These are phyloP conservation scores for Drosophila tani DNA, from an alignment of 1,140 invertebrate genomes.

Conservation along the genomic window DNA sequence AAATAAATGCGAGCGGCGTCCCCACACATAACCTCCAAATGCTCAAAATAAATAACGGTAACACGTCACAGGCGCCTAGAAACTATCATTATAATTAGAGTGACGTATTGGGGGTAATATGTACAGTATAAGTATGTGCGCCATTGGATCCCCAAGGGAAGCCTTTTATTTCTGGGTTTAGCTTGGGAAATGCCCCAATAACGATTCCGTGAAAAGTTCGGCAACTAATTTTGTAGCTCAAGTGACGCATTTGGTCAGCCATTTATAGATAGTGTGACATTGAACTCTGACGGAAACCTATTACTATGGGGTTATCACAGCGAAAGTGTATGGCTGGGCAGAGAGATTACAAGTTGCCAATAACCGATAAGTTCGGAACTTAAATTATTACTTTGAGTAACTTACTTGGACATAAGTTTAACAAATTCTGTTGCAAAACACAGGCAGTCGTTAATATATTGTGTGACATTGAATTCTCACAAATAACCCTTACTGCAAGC, in stretches of 20 bases:
- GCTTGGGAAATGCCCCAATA: background rate
- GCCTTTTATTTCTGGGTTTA: background rate
- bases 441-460: background rate
- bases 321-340: background rate
- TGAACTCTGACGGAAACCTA: slow-evolving; percentile 7
- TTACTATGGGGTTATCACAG: slow-evolving; percentile 7
- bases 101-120: slow-evolving; percentile 39
- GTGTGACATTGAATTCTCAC: background rate
- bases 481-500: background rate
- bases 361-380: no score
- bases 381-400: background rate
- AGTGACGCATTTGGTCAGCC: background rate
- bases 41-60: slow-evolving; percentile 59
- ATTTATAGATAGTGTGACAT: slow-evolving; percentile 6
- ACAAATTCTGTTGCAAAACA: background rate
- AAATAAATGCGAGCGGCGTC: slow-evolving; percentile 46
- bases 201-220: background rate
- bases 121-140: background rate
- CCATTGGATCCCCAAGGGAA: background rate
- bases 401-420: background rate
- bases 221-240: background rate
- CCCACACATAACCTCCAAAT: slow-evolving; percentile 65
- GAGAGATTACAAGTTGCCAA: background rate
- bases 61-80: slow-evolving; percentile 52
- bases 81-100: slow-evolving; percentile 56